phyloP scores from a whole-genome alignment of 2,113 vertebrate genomes.

The Lanius collurio region DNA sequence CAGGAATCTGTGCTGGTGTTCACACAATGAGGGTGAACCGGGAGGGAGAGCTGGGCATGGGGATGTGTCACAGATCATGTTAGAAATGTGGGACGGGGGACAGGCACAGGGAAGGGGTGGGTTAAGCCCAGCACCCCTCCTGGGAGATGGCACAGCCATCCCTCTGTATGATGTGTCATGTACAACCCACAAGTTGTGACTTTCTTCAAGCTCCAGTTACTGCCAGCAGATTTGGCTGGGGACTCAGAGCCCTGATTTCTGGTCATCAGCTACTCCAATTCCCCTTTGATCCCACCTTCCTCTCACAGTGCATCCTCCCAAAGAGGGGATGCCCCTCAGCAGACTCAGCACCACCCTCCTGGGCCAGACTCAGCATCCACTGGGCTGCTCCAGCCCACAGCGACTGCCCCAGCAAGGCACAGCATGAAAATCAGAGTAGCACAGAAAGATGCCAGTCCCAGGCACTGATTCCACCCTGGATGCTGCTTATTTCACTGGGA shows the following conservation, averaged over 20 bases:
- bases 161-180: neutral
- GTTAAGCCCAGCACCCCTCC: neutral
- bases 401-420: neutral
- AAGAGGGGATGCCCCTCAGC: neutral
- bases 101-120: neutral
- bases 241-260: neutral
- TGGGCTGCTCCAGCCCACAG: neutral
- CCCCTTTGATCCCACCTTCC: neutral
- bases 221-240: neutral
- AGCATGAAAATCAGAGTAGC: neutral
- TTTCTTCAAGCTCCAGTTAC: neutral
- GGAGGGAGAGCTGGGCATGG: neutral
- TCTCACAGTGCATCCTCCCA: neutral
- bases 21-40: neutral
- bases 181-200: neutral
- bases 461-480: neutral
- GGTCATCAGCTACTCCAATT: rapidly evolving
- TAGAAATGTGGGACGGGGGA: neutral
- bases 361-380: neutral
- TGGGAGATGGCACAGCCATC: neutral
- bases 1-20: neutral
- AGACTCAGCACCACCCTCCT: neutral
- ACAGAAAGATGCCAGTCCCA: neutral
- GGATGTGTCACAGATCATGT: neutral
- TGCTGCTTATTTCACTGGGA: neutral